Evolutionary conservation across 1,140 invertebrate genomes (phyloP).

Genomic region (Sycophaga agraensis): DNA sequence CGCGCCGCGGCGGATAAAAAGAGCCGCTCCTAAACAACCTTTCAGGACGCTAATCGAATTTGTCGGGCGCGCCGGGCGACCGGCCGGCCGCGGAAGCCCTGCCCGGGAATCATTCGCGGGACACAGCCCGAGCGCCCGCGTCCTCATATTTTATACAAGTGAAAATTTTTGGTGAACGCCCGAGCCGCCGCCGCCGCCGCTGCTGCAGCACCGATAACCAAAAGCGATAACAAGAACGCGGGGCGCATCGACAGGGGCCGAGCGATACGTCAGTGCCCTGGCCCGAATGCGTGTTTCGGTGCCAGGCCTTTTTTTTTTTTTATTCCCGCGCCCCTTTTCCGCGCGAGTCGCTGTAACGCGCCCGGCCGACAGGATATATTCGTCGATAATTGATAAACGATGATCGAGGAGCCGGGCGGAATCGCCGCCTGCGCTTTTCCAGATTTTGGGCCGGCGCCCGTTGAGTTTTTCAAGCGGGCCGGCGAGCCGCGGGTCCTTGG

Average conservation of each 20-base stretch:
- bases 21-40: not conserved
- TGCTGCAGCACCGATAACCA: slow-evolving; percentile 19
- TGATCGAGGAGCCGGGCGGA: slow-evolving; percentile 11
- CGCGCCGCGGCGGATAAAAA: no score
- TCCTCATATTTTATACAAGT: slow-evolving; percentile 32
- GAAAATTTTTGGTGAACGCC: slow-evolving; percentile 27
- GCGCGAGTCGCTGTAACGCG: slow-evolving; percentile 14
- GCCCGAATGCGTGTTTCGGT: slow-evolving; percentile 2
- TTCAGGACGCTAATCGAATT: slow-evolving; percentile 10
- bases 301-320: slow-evolving; percentile 25
- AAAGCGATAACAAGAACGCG: slow-evolving; percentile 32
- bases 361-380: slow-evolving; percentile 26
- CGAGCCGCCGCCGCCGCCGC: not conserved
- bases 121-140: not conserved
- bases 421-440: no score
- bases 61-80: not conserved
- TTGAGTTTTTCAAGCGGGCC: no score
- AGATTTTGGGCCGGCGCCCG: no score
- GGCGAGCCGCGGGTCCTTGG: no score
- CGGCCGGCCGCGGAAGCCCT: not conserved
- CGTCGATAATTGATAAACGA: slow-evolving; percentile 31
- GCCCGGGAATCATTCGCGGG: not conserved
- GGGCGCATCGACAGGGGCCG: slow-evolving; percentile 9
- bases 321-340: slow-evolving; percentile 22
- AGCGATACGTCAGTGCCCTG: not conserved